Percentiles rank a stretch among this genome's conserved stretches.
phyloP scores from a whole-genome alignment of 2,888 invertebrate genomes.

The Dioctria linearis region DNA sequence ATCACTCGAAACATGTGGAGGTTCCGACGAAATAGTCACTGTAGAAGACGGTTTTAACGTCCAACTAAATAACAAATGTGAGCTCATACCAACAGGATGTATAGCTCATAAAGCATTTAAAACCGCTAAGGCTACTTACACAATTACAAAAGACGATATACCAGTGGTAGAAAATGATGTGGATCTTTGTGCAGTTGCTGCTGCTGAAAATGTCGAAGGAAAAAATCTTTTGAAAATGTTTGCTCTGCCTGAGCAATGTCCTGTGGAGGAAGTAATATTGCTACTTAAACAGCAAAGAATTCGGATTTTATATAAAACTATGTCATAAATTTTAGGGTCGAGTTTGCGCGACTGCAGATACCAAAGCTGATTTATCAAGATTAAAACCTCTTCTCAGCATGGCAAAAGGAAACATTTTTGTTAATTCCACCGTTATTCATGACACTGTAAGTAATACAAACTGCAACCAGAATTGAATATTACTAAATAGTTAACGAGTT shows the following conservation, averaged over 20 bases:
- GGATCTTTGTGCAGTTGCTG: conserved; percentile 69
- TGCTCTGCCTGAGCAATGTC: conserved; percentile 70
- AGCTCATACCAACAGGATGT: conserved; percentile 70
- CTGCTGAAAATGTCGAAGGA: conserved; percentile 61
- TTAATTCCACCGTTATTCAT: conserved; percentile 68
- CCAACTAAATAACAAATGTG: conserved; percentile 70
- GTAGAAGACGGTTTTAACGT: conserved; percentile 65
- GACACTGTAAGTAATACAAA: conserved; percentile 68
- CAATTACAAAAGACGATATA: conserved; percentile 70
- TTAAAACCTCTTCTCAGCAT: conserved; percentile 71
- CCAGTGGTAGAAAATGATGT: conserved; percentile 69
- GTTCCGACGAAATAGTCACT: conserved; percentile 63
- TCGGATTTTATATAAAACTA: background rate
- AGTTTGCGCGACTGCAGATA: conserved; percentile 67
- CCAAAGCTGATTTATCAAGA: conserved; percentile 69
- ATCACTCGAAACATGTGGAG: conserved; percentile 68
- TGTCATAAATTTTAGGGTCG: conserved; percentile 63
- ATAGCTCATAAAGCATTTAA: conserved; percentile 67
- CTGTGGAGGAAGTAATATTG: conserved; percentile 66
- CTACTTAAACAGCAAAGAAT: too few species aligned
- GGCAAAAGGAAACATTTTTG: conserved; percentile 68
- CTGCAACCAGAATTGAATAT: conserved; percentile 48
- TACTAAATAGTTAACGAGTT: too few species aligned
- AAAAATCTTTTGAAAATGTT: conserved; percentile 67
- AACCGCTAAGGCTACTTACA: conserved; percentile 68